These are phyloP conservation scores for Elephas maximus DNA, from an alignment of 2,113 vertebrate genomes.

Conservation along the genomic window DNA sequence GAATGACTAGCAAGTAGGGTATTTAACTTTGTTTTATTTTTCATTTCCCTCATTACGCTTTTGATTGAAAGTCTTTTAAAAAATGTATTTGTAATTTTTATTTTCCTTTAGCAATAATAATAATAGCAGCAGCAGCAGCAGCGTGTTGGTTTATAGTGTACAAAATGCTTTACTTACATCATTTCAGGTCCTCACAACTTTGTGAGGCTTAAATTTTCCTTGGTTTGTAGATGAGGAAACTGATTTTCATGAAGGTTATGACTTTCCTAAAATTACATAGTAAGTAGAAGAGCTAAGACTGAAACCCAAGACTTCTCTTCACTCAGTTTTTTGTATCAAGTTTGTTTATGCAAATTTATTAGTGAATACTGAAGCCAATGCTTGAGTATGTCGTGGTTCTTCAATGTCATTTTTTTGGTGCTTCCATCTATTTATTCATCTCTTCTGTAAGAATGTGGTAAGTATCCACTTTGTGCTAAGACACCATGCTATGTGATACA, in stretches of 20 bases:
- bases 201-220: slow-evolving; percentile 51
- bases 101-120: neutral
- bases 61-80: slow-evolving; percentile 46
- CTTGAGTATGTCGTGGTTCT: neutral
- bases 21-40: slow-evolving; percentile 1
- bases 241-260: neutral
- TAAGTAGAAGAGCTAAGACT: neutral
- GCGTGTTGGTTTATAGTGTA: neutral
- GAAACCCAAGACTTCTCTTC: neutral
- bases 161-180: neutral
- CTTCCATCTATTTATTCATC: neutral
- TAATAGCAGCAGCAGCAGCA: neutral
- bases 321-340: neutral
- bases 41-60: neutral
- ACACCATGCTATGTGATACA: neutral
- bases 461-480: neutral
- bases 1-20: neutral
- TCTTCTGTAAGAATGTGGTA: neutral
- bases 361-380: neutral
- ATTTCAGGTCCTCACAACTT: neutral
- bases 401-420: neutral
- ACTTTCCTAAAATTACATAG: neutral
- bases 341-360: neutral
- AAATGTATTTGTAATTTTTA: neutral
- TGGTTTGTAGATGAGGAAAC: slow-evolving; percentile 42